Conservation (phyloP, 2,113 vertebrate species). For the Lucifuga dentata region DNA sequence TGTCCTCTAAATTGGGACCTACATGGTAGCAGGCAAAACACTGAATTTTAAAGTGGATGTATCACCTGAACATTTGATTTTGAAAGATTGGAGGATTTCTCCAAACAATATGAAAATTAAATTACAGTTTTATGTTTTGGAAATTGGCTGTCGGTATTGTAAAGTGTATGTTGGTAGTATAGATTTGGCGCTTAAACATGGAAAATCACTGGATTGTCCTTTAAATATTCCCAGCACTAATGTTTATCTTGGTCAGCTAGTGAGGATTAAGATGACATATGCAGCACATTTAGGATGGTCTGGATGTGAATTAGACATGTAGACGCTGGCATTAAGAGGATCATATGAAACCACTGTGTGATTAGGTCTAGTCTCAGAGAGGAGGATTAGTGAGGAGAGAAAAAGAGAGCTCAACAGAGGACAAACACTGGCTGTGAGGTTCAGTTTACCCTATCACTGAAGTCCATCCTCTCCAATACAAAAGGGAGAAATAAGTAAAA, state of each 20-base stretch:
- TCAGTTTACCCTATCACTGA: constrained; percentile 26
- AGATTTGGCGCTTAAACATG: no score
- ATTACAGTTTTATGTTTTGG: no score
- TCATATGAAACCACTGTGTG: constrained; percentile 25
- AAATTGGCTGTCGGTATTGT: no score
- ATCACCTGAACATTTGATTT: no score
- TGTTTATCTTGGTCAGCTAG: not conserved
- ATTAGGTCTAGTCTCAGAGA: constrained; percentile 34
- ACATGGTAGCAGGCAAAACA: no score
- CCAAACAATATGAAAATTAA: no score
- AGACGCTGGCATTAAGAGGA: constrained; percentile 27
- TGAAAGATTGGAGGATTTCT: no score
- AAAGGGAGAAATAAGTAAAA: constrained; percentile 44
- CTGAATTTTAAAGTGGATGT: no score
- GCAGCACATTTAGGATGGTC: not conserved
- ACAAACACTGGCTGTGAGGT: constrained; percentile 22
- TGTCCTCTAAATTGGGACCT: no score
- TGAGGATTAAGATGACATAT: not conserved
- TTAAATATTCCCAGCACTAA: not conserved
- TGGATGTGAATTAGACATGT: constrained; percentile 24
- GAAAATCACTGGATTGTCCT: no score
- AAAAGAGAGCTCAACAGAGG: constrained; percentile 40
- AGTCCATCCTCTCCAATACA: constrained; percentile 29
- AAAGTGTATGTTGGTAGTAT: no score
- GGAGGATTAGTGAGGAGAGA: constrained; percentile 31